These are phyloP conservation scores for Molorchus minor DNA, from an alignment of 2,888 invertebrate genomes.

Conservation along the genomic window DNA sequence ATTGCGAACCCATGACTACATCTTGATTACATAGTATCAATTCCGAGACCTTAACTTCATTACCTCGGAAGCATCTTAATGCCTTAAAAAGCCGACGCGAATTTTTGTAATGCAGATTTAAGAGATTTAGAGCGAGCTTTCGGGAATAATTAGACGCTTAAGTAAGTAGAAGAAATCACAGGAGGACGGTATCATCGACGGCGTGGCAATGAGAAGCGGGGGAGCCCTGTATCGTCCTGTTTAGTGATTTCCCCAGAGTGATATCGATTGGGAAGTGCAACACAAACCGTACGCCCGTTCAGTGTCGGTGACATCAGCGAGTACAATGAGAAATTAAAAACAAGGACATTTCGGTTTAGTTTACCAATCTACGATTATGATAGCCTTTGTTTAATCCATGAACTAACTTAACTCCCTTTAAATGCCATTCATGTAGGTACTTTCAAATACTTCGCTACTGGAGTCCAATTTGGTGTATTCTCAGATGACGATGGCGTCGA, in stretches of 20 bases:
- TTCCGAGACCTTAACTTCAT: background rate
- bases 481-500: too few species aligned
- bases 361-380: too few species aligned
- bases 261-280: constrained; percentile 61
- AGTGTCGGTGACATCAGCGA: constrained; percentile 28
- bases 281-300: constrained; percentile 51
- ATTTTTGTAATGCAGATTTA: constrained; percentile 47
- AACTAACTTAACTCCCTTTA: too few species aligned
- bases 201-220: constrained; percentile 45
- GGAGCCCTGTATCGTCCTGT: constrained; percentile 52
- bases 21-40: background rate
- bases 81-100: constrained; percentile 29
- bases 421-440: too few species aligned
- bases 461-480: background rate
- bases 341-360: too few species aligned
- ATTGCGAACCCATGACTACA: too few species aligned
- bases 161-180: constrained; percentile 49
- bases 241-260: constrained; percentile 62
- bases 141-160: constrained; percentile 52
- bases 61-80: background rate
- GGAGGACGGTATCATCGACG: constrained; percentile 49
- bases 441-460: too few species aligned
- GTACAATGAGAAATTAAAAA: constrained; percentile 2
- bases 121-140: constrained; percentile 46
- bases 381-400: too few species aligned